phyloP scores from a whole-genome alignment of 2,888 invertebrate genomes.

The Rhyacophila evoluta region DNA sequence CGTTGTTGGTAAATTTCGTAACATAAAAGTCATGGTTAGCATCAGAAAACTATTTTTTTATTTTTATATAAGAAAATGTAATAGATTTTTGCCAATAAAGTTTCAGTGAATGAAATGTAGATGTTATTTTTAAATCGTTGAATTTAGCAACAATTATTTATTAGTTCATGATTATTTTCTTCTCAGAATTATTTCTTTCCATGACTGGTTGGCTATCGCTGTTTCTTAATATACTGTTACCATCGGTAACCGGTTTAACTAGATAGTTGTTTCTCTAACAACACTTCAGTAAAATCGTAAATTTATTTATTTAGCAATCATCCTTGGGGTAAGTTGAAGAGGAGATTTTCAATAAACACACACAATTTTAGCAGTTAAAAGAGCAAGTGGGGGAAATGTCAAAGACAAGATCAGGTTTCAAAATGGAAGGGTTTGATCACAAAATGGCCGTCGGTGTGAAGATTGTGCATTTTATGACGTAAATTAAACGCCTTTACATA shows the following conservation, averaged over 20 bases:
- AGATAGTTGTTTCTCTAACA: not conserved
- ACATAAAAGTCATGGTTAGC: too few relatives aligned
- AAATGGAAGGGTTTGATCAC: not conserved
- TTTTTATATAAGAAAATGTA: too few relatives aligned
- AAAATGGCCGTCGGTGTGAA: not conserved
- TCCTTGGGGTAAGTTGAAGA: constrained; percentile 4
- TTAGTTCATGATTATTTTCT: not conserved
- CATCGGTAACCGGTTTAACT: not conserved
- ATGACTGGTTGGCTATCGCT: not conserved
- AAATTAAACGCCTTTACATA: not conserved
- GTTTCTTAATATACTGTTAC: not conserved
- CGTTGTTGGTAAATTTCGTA: too few relatives aligned
- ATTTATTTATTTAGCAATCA: not conserved
- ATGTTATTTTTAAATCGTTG: too few relatives aligned
- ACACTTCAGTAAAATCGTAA: not conserved
- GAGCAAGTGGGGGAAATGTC: not conserved
- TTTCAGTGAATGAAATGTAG: not conserved
- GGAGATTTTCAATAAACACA: not conserved
- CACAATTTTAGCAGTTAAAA: not conserved
- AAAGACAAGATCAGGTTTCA: not conserved
- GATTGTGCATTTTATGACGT: not conserved
- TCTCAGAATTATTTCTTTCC: too few relatives aligned
- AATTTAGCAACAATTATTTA: not conserved
- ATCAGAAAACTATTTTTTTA: too few relatives aligned
- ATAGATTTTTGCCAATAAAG: not conserved